Conservation (phyloP, 2,888 invertebrate genomes). For the Pristionchus entomophagus region DNA sequence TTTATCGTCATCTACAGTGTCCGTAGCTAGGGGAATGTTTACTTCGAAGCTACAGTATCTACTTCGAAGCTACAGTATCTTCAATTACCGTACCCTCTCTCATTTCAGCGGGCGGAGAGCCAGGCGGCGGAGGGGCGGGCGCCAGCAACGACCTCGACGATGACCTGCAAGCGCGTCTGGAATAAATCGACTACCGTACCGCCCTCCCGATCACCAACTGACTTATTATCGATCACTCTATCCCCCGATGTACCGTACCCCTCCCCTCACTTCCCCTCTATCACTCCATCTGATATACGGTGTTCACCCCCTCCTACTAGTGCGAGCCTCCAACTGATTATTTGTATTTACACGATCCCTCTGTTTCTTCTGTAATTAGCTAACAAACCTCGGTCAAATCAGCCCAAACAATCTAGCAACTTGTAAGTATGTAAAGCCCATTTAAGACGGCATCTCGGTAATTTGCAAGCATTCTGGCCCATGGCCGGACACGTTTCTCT, state of each 20-base stretch:
- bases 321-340: not conserved
- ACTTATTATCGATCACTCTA: too few relatives aligned
- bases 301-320: conserved; percentile 1
- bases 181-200: conserved; percentile 77
- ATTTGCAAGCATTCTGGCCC: too few relatives aligned
- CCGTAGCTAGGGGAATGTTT: too few relatives aligned
- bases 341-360: not conserved
- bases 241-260: not conserved
- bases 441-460: too few relatives aligned
- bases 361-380: not conserved
- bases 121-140: conserved; percentile 48
- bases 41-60: not conserved
- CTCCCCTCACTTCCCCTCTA: not conserved
- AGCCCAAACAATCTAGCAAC: not conserved
- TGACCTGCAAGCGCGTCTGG: conserved; percentile 94
- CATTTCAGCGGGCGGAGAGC: conserved; percentile 52
- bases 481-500: too few relatives aligned
- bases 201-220: too few relatives aligned
- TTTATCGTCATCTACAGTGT: too few relatives aligned
- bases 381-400: conserved; percentile 20
- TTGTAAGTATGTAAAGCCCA: conserved; percentile 20
- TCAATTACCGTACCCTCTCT: conserved; percentile 38
- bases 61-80: too few relatives aligned
- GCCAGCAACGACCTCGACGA: conserved; percentile 85
- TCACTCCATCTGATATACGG: conserved; percentile 21